A percentile compares a stretch with the other conserved stretches of the same genome.
Conservation (phyloP, 2,113 vertebrate genomes). For the Apodemus sylvaticus region DNA sequence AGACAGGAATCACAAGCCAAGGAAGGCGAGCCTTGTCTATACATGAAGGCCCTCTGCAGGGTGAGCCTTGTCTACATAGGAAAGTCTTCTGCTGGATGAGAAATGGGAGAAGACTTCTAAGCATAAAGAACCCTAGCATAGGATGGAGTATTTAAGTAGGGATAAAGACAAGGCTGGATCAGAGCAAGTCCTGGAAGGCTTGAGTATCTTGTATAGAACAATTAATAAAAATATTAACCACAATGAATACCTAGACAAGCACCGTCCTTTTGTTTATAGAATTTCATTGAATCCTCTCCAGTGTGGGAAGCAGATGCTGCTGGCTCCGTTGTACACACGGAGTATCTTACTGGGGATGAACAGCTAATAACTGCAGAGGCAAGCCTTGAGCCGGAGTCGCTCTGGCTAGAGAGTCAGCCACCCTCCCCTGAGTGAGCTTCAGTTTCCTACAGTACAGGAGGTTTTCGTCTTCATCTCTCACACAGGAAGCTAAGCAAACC, state of each 20-base stretch:
- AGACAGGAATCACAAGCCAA: not conserved
- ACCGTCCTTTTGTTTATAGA: not conserved
- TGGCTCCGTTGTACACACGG: not conserved
- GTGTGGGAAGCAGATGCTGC: not conserved
- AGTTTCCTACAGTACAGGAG: not conserved
- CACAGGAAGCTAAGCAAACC: not conserved
- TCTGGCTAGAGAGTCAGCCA: not conserved
- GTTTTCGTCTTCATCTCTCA: not conserved
- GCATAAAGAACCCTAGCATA: not conserved
- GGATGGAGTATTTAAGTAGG: not conserved
- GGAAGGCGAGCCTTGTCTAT: not conserved
- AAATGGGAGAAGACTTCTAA: not conserved
- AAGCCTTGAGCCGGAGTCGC: not conserved
- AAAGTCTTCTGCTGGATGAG: not conserved
- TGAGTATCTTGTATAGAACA: not conserved
- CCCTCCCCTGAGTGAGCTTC: not conserved
- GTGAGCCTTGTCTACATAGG: not conserved
- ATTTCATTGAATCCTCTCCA: not conserved
- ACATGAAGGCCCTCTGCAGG: not conserved
- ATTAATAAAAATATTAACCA: slow-evolving; percentile 4
- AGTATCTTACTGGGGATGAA: not conserved
- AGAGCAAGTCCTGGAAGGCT: not conserved
- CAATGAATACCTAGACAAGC: not conserved
- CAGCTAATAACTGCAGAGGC: not conserved
- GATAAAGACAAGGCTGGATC: not conserved